These are phyloP conservation scores for Chromoteleia sp. DNA, from an alignment of 2,888 invertebrate genomes.

Conservation along the genomic window DNA sequence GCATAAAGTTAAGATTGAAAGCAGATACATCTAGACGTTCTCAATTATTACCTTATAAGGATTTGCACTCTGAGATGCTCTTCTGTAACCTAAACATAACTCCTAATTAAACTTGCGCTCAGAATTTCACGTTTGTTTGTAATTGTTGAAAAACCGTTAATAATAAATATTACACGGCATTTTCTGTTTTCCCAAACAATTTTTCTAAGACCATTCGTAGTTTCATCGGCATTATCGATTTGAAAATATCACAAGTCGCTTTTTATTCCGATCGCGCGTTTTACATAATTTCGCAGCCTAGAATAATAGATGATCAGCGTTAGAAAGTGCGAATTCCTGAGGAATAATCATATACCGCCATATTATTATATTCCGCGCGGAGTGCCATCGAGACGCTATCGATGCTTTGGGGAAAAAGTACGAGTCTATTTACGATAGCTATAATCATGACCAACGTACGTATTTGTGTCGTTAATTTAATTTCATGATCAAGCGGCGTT, in stretches of 20 bases:
- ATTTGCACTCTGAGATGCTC: too few species aligned
- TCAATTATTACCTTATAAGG: too few species aligned
- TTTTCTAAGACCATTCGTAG: slow-evolving; percentile 6
- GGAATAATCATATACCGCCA: slow-evolving; percentile 46
- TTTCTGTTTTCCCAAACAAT: slow-evolving; percentile 23
- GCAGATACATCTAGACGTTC: too few species aligned
- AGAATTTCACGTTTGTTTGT: too few species aligned
- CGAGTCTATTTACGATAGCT: slow-evolving; percentile 29
- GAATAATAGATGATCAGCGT: slow-evolving; percentile 60
- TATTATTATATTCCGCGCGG: slow-evolving; percentile 43
- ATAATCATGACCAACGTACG: slow-evolving; percentile 12
- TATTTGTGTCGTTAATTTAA: slow-evolving; percentile 22
- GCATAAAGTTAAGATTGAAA: too few species aligned
- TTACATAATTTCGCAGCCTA: slow-evolving; percentile 59
- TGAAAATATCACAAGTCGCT: slow-evolving; percentile 37
- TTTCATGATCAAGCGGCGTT: slow-evolving; percentile 27
- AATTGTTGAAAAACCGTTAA: too few species aligned
- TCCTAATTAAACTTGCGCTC: too few species aligned
- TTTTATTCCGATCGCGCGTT: slow-evolving; percentile 42
- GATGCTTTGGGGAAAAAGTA: slow-evolving; percentile 41
- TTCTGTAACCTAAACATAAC: too few species aligned
- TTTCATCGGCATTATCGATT: slow-evolving; percentile 7
- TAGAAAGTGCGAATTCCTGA: slow-evolving; percentile 66
- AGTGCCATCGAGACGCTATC: slow-evolving; percentile 38
- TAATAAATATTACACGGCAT: background rate